phyloP scores from a whole-genome alignment of 2,113 vertebrate species.

The Maccullochella peelii region DNA sequence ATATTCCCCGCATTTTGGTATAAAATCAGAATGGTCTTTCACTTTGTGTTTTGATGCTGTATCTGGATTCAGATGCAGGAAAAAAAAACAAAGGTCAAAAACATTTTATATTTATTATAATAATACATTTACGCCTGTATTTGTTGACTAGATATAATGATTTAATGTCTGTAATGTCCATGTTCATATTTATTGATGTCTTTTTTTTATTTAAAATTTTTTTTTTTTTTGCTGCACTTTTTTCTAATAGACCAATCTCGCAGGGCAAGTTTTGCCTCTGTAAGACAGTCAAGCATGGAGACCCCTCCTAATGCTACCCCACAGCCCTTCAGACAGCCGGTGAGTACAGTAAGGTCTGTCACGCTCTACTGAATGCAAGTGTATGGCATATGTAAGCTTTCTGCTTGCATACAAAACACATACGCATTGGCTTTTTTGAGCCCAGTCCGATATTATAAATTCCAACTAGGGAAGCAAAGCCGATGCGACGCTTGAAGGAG shows the following conservation, averaged over 20 bases:
- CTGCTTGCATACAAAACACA: not conserved
- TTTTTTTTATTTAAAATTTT: conserved; percentile 4
- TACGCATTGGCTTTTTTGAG: not conserved
- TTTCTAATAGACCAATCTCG: conserved; percentile 86
- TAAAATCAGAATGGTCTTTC: not conserved
- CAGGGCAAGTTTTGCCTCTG: conserved; percentile 94
- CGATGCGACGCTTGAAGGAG: not conserved
- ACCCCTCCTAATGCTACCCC: conserved; percentile 89
- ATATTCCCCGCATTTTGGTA: not conserved
- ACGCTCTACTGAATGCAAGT: not conserved
- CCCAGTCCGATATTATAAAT: not conserved
- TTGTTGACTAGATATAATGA: not conserved
- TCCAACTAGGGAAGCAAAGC: not conserved
- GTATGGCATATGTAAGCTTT: not conserved
- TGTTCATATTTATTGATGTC: not conserved
- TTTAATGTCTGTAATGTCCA: not conserved
- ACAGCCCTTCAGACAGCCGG: conserved; percentile 91
- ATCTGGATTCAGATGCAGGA: not conserved
- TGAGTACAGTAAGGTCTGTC: conserved; percentile 79
- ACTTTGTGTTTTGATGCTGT: not conserved
- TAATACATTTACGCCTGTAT: not conserved
- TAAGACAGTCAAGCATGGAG: conserved; percentile 94
- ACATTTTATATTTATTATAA: not conserved
- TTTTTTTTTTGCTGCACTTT: conserved; percentile 12
- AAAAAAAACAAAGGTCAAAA: not conserved